These are phyloP conservation scores for Rana temporaria DNA, from an alignment of 2,113 vertebrate species.

Conservation along the genomic window DNA sequence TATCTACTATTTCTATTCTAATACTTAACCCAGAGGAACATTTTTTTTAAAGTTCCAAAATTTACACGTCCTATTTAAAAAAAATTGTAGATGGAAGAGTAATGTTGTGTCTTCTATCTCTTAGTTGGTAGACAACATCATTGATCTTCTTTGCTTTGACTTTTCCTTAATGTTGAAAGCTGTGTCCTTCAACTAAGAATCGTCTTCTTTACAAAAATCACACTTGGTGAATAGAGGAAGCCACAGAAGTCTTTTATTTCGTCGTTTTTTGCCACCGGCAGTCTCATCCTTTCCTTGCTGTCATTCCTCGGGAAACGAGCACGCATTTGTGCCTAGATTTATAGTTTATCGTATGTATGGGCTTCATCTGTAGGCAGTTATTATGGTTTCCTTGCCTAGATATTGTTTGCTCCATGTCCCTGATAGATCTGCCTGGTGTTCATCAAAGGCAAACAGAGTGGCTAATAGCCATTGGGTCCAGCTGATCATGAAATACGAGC, in stretches of 20 bases:
- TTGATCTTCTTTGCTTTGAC: slow-evolving; percentile 56
- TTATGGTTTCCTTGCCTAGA: slow-evolving; percentile 88
- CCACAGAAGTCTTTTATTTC: slow-evolving; percentile 61
- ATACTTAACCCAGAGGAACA: slow-evolving; percentile 15
- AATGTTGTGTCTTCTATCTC: slow-evolving; percentile 51
- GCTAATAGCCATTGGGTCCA: slow-evolving; percentile 95
- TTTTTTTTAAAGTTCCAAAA: slow-evolving; percentile 19
- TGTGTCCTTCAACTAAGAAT: slow-evolving; percentile 45
- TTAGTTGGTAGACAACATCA: slow-evolving; percentile 22
- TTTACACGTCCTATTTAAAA: slow-evolving; percentile 43
- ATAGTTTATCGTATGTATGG: slow-evolving; percentile 96
- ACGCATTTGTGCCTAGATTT: slow-evolving; percentile 87
- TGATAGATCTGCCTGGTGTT: slow-evolving; percentile 93
- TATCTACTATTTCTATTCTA: slow-evolving; percentile 27
- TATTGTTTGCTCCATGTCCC: slow-evolving; percentile 90
- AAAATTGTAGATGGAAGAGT: slow-evolving; percentile 39
- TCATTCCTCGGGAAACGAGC: slow-evolving; percentile 72
- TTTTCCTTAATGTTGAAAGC: slow-evolving; percentile 54
- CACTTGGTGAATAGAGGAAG: slow-evolving; percentile 50
- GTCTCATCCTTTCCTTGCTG: slow-evolving; percentile 68
- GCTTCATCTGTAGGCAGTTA: slow-evolving; percentile 96
- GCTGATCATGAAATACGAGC: slow-evolving; percentile 99
- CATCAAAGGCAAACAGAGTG: slow-evolving; percentile 83
- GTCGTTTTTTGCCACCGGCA: slow-evolving; percentile 64
- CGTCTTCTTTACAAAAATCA: slow-evolving; percentile 63